Conservation (phyloP, 2,113 vertebrate species). For the Cochlearius cochlearius region DNA sequence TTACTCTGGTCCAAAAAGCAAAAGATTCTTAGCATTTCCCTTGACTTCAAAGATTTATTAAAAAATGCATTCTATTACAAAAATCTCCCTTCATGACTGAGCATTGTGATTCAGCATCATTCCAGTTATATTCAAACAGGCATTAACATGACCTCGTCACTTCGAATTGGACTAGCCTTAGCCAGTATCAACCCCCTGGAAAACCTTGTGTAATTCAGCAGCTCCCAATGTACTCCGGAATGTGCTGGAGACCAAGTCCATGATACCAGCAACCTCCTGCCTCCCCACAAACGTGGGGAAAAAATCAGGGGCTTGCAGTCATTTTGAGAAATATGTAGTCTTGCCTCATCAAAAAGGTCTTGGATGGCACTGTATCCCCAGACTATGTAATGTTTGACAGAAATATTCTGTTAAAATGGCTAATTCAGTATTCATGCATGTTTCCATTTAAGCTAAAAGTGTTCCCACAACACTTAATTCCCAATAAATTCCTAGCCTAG, state of each 20-base stretch:
- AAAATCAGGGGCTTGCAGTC: not conserved
- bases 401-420: not conserved
- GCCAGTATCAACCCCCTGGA: not conserved
- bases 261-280: not conserved
- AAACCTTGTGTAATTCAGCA: not conserved
- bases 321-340: not conserved
- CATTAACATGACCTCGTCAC: not conserved
- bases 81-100: not conserved
- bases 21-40: not conserved
- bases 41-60: not conserved
- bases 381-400: not conserved
- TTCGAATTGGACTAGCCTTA: not conserved
- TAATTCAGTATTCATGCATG: not conserved
- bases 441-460: not conserved
- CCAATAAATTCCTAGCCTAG: not conserved
- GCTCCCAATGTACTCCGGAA: not conserved
- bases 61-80: not conserved
- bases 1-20: not conserved
- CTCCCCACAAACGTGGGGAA: not conserved
- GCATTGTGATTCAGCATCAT: not conserved
- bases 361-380: not conserved
- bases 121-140: not conserved
- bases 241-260: not conserved
- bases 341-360: not conserved
- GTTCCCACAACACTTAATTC: not conserved